A percentile compares a stretch with the other conserved stretches of the same genome.
Conservation (phyloP, 2,797 vertebrate genomes). For the Hyperoplus immaculatus region DNA sequence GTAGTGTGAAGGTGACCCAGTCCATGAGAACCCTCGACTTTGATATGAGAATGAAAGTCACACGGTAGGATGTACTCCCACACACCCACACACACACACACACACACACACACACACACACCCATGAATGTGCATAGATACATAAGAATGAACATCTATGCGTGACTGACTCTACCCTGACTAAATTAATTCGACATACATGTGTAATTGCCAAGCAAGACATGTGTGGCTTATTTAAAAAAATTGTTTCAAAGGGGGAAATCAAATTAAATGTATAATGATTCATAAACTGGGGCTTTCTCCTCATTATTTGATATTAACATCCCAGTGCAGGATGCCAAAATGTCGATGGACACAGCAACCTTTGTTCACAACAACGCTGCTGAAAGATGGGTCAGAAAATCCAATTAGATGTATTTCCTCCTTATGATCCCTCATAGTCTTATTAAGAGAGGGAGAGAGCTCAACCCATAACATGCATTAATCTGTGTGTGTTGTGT, state of each 20-base stretch:
- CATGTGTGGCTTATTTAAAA: constrained; percentile 62
- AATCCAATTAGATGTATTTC: constrained; percentile 85
- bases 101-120: neutral
- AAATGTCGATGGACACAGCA: constrained; percentile 55
- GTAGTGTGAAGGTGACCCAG: constrained; percentile 93
- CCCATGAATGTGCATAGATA: neutral
- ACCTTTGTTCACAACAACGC: constrained; percentile 70
- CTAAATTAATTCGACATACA: constrained; percentile 13
- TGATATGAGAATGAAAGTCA: constrained; percentile 92
- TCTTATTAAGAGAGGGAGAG: constrained; percentile 57
- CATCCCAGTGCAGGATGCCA: constrained; percentile 59
- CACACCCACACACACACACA: neutral
- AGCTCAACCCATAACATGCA: constrained; percentile 59
- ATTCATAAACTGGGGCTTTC: constrained; percentile 63
- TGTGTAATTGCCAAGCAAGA: constrained; percentile 31
- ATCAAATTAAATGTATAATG: constrained; percentile 67
- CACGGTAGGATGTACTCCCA: constrained; percentile 85
- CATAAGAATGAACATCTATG: neutral
- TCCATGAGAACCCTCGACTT: constrained; percentile 96
- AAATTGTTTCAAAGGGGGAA: constrained; percentile 57
- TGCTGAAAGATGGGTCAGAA: constrained; percentile 73
- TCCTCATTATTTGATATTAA: constrained; percentile 68
- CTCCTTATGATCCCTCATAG: constrained; percentile 77
- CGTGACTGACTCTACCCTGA: neutral
- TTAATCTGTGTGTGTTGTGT: neutral